These are phyloP conservation scores for Alviniconcha strummeri DNA, from an alignment of 2,888 invertebrate species.

Conservation along the genomic window DNA sequence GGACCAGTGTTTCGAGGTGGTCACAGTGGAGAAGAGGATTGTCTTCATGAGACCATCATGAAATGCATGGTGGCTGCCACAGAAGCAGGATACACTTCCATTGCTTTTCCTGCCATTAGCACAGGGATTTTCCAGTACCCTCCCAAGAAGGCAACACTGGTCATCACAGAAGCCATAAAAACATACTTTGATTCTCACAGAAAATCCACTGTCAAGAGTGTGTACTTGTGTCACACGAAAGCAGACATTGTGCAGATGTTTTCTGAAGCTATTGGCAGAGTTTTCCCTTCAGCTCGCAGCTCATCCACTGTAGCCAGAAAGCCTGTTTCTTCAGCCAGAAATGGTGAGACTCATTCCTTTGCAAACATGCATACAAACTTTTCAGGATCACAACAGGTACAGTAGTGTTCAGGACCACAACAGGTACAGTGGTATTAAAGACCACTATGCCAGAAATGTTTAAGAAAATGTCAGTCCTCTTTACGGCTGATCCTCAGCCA, in stretches of 20 bases:
- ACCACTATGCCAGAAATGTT: too few relatives aligned
- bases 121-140: slow-evolving; percentile 46
- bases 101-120: slow-evolving; percentile 64
- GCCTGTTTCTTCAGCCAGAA: not conserved
- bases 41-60: slow-evolving; percentile 39
- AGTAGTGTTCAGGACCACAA: not conserved
- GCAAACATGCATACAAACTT: not conserved
- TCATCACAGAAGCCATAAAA: slow-evolving; percentile 19
- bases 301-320: not conserved
- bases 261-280: not conserved
- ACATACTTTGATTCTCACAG: not conserved
- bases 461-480: not conserved
- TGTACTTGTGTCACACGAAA: not conserved
- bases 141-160: not conserved
- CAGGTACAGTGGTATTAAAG: too few relatives aligned
- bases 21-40: slow-evolving; percentile 36
- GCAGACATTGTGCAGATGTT: not conserved
- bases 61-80: slow-evolving; percentile 22
- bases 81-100: slow-evolving; percentile 34
- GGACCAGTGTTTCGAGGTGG: slow-evolving; percentile 46
- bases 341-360: not conserved
- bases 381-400: not conserved
- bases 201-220: not conserved
- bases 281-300: not conserved
- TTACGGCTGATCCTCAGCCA: not conserved